A percentile compares a stretch with the other conserved stretches of the same genome.
Evolutionary conservation across 1,140 invertebrate genomes (phyloP).

Genomic region (Pinna nobilis): DNA sequence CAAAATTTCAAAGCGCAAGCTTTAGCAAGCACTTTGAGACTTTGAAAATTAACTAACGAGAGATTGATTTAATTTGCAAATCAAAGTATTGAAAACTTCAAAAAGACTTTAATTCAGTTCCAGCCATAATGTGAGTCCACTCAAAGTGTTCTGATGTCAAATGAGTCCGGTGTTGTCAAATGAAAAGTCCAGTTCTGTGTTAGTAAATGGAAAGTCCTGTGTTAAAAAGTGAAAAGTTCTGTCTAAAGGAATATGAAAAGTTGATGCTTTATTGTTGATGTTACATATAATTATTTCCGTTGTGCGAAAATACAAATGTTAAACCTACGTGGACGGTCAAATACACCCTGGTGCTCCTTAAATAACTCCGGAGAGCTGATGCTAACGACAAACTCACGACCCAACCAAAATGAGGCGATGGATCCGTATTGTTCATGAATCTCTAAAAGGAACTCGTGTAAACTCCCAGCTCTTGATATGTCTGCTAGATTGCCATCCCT

Average conservation of each 20-base stretch:
- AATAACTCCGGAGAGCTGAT: constrained; percentile 69
- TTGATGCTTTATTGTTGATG: neutral
- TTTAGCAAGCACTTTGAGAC: no score
- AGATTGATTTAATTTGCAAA: no score
- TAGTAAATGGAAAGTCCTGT: neutral
- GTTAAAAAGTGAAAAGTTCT: neutral
- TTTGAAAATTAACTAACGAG: no score
- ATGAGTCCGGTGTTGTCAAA: no score
- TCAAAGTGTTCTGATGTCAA: no score
- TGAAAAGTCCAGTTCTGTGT: no score
- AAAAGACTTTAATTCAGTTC: no score
- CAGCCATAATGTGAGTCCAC: no score
- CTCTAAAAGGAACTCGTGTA: constrained; percentile 71
- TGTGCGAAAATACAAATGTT: neutral
- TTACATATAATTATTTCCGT: neutral
- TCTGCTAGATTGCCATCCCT: constrained; percentile 74
- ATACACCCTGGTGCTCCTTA: constrained; percentile 64
- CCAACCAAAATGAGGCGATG: constrained; percentile 72
- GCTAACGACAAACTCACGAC: constrained; percentile 66
- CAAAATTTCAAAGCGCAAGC: no score
- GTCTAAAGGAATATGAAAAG: neutral
- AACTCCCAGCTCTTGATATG: constrained; percentile 68
- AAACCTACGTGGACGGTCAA: constrained; percentile 72
- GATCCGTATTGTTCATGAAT: constrained; percentile 68
- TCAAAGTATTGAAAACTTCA: no score